Evolutionary conservation across 2,888 invertebrate species (phyloP).

Genomic region (Acrocera orbiculus): DNA sequence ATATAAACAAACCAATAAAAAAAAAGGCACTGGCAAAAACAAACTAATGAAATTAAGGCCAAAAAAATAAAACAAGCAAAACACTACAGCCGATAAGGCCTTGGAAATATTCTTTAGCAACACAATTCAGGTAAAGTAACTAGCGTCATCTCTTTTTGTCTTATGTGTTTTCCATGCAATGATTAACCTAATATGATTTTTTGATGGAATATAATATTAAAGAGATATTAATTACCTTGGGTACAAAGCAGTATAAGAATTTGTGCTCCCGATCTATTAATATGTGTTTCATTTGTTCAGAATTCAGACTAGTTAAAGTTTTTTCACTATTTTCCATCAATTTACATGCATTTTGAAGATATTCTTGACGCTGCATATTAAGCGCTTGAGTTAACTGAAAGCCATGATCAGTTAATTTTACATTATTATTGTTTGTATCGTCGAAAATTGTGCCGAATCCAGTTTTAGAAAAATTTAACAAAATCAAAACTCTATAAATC

Average conservation of each 20-base stretch:
- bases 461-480: not conserved
- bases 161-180: too few species aligned
- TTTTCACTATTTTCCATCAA: slow-evolving; percentile 30
- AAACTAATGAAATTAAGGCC: too few species aligned
- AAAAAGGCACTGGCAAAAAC: too few species aligned
- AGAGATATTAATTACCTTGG: slow-evolving; percentile 49
- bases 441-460: slow-evolving; percentile 20
- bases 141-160: too few species aligned
- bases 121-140: too few species aligned
- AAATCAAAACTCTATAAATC: too few species aligned
- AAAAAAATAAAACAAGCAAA: too few species aligned
- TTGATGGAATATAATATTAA: too few species aligned
- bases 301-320: slow-evolving; percentile 33
- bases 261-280: slow-evolving; percentile 69
- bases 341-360: slow-evolving; percentile 42
- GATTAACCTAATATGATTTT: too few species aligned
- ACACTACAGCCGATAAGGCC: too few species aligned
- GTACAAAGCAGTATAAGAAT: slow-evolving; percentile 81
- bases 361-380: slow-evolving; percentile 44
- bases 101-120: too few species aligned
- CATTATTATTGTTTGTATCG: slow-evolving; percentile 28
- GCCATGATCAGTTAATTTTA: slow-evolving; percentile 33
- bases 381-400: slow-evolving; percentile 43
- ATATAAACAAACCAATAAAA: too few species aligned
- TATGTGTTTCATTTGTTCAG: slow-evolving; percentile 54